Evolutionary conservation across 1,140 invertebrate species (phyloP).

Genomic region (Zaprionus ornatus): DNA sequence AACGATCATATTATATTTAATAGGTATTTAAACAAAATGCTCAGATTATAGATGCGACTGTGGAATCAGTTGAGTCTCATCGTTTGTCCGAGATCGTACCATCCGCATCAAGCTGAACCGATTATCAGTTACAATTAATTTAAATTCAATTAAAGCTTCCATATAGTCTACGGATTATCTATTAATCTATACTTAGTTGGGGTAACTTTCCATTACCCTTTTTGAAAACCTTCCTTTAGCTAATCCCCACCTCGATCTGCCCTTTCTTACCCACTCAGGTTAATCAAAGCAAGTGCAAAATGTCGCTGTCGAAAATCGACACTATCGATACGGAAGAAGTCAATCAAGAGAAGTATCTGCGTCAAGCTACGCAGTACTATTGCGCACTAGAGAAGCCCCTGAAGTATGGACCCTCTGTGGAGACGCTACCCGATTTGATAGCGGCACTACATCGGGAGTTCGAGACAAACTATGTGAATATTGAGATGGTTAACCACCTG

Average conservation of each 20-base stretch:
- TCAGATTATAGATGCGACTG: background rate
- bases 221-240: background rate
- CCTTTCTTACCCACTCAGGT: conserved; percentile 49
- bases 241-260: background rate
- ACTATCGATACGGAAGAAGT: conserved; percentile 67
- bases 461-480: conserved; percentile 90
- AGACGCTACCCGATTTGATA: conserved; percentile 90
- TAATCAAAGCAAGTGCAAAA: conserved; percentile 71
- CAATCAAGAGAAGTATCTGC: conserved; percentile 79
- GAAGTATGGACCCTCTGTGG: conserved; percentile 75
- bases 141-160: background rate
- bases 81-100: background rate
- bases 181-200: background rate
- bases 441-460: conserved; percentile 90
- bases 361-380: conserved; percentile 76
- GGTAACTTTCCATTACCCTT: conserved; percentile 5
- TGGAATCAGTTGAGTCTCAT: conserved; percentile 1
- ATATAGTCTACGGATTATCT: background rate
- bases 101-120: background rate
- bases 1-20: background rate
- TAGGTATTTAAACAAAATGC: background rate
- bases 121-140: background rate
- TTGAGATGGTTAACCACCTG: conserved; percentile 93
- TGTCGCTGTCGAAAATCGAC: conserved; percentile 76
- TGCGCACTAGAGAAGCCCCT: conserved; percentile 79